Evolutionary conservation across 2,888 invertebrate species (phyloP), one percentile per base, ranked within the genome.

Genomic region (Patella depressa): DNA sequence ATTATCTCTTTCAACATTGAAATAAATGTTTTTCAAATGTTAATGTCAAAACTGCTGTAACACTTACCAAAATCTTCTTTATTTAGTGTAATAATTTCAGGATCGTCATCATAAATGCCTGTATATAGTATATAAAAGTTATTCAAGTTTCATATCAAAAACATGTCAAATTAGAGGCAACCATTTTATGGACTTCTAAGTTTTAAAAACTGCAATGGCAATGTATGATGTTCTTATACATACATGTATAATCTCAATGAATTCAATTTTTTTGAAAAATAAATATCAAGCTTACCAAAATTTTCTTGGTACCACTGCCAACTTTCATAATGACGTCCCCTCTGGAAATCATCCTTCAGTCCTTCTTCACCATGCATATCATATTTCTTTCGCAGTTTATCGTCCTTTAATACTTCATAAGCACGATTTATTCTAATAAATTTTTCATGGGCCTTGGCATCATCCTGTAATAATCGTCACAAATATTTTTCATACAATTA

Each of bases 341-440:
- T 93, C 71, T 92, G 91, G 83, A 93, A 93, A 80, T 94, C 93
- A 80, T 92, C 93, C 83, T 92, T 92, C 83, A 95, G 93, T 55
- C 94, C 95, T 82, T 94, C 94, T 88, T 96, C 95, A 3, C 97
- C 97, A 88, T 95, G 94, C 59, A 94, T 90, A 90, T 97, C 96
- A 92, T 96, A 97, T 75, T 94, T 94, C 86, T 95, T 95, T 77
- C 96, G 93, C 80, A 94, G 93, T 78, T 95, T 95, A 71, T 95
- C 94, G 92, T 97, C 96, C 91, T 96, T 96, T 17, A 97, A 91
- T 2, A 95, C 95, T 91, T 97, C 97, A 92, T 97, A 97, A 0
- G 96, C 97, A 88, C 95, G 94, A 73, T 95, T 96, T 72, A 97
- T 93, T 92, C 94, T 94, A 53, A 96, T 91, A 90, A 97, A 97